A percentile compares a stretch with the other conserved stretches of the same genome.
phyloP scores from a whole-genome alignment of 2,113 vertebrate genomes.

The Rhynchopsitta pachyrhyncha region DNA sequence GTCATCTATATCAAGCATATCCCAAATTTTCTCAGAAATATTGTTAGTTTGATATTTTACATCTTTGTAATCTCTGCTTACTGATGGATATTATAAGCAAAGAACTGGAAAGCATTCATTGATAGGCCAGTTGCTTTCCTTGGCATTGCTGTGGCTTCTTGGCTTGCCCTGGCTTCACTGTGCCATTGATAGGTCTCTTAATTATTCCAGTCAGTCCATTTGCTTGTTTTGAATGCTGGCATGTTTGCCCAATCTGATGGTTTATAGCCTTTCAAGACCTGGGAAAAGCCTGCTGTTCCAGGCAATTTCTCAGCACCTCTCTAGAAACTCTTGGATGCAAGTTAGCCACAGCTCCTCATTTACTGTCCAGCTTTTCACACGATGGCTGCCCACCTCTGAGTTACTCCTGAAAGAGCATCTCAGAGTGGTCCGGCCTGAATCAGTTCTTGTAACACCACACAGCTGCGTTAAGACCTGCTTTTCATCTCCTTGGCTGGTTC shows the following conservation, averaged over 20 bases:
- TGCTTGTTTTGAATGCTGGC: background rate
- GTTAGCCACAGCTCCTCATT: background rate
- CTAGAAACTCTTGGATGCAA: background rate
- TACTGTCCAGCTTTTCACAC: fast-evolving
- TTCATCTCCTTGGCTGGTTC: background rate
- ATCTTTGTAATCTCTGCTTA: background rate
- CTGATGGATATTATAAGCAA: background rate
- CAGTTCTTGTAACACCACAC: fast-evolving
- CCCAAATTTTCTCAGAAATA: background rate
- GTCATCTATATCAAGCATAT: background rate
- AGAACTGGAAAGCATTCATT: background rate
- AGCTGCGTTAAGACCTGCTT: background rate
- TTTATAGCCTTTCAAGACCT: background rate
- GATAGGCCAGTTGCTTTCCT: background rate
- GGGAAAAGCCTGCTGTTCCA: background rate
- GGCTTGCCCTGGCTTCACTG: background rate
- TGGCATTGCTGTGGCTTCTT: background rate
- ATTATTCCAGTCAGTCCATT: background rate
- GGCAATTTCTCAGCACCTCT: background rate
- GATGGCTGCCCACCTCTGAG: background rate
- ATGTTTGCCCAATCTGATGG: background rate
- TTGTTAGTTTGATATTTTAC: background rate
- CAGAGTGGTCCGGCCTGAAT: background rate
- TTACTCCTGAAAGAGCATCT: background rate
- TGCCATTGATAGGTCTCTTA: background rate